Percentiles rank a stretch among this genome's conserved stretches.
Conservation (phyloP, 2,888 invertebrate genomes). For the Podabrus alpinus region DNA sequence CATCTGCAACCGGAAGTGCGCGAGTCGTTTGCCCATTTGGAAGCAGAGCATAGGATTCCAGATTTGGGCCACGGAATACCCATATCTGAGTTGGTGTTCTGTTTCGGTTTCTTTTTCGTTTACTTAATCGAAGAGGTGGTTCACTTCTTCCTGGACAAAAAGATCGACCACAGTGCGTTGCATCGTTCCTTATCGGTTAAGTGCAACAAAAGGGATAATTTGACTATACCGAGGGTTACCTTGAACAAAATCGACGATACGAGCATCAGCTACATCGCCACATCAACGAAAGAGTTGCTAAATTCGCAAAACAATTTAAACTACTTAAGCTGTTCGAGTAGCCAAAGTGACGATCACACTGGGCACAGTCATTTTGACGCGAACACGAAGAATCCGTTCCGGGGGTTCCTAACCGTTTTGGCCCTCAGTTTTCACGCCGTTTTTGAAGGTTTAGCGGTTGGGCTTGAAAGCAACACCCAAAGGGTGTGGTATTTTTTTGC, state of each 20-base stretch:
- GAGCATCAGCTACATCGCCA: slow-evolving; percentile 47
- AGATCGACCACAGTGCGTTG: slow-evolving; percentile 55
- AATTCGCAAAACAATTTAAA: slow-evolving; percentile 46
- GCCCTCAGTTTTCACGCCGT: slow-evolving; percentile 72
- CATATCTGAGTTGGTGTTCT: slow-evolving; percentile 63
- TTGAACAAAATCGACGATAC: slow-evolving; percentile 50
- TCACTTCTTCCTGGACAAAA: slow-evolving; percentile 59
- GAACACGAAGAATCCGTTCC: slow-evolving; percentile 58
- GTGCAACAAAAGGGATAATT: slow-evolving; percentile 53
- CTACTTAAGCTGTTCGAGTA: slow-evolving; percentile 30
- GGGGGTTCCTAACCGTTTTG: slow-evolving; percentile 65
- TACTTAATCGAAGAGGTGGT: slow-evolving; percentile 67
- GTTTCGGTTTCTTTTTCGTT: slow-evolving; percentile 67
- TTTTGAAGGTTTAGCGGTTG: slow-evolving; percentile 71
- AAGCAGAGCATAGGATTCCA: slow-evolving; percentile 55
- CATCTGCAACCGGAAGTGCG: slow-evolving; percentile 69
- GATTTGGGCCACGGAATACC: slow-evolving; percentile 57
- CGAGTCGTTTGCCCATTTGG: slow-evolving; percentile 59
- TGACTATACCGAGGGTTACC: slow-evolving; percentile 50
- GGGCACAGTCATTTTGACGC: slow-evolving; percentile 41
- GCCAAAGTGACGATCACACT: slow-evolving; percentile 19
- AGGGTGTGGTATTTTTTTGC: slow-evolving; percentile 66
- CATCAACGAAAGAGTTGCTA: slow-evolving; percentile 48
- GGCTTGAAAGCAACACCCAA: slow-evolving; percentile 62
- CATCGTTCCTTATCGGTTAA: slow-evolving; percentile 62